Base-by-base conservation (phyloP, 2,113 vertebrate genomes). In the Mola mola region DNA sequence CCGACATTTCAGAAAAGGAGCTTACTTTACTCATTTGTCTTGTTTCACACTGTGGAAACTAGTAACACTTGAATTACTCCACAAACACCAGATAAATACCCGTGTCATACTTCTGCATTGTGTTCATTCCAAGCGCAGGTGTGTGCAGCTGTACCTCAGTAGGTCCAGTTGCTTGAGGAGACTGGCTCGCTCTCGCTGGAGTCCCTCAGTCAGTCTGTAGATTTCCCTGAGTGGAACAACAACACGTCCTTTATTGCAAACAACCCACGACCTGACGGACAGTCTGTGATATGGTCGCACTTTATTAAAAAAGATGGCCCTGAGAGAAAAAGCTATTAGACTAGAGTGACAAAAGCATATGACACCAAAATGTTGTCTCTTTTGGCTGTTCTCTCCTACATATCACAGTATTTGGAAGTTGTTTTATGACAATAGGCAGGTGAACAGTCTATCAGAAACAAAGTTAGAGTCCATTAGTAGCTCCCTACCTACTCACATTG, bases 101-200 rank as follows among this genome's bases (percentile, higher is more conserved):
- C 19, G 21, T n/a, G 8, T 9, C 15, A 16, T 5, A 5, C 53
- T 36, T 20, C 8, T 46, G 22, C 41, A 34, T 3, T 44, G 8
- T 2, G 1, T 11, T 64, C 34, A n/a, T 41, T 25, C n/a, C 8
- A 37, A 6, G 17, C 3, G 5, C 4, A 12, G 24, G 4, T 24
- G 24, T 49, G 19, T 8, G 8, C 37, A 46, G 42, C 31, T 48
- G 33, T 88, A 95, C 97, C 96, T 95, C 58, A 98, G 80, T 50
- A 97, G 92, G 56, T 96, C 95, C 72, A 99, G 75, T 62, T 98
- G 96, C 75, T 97, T 98, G 50, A 94, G 77, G 26, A 99, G 94
- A 52, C 93, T 90, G 0, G 92, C 83, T 64, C 95, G 90, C 73
- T 98, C 96, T 19, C 95, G 88, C 80, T 98, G 93, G 10, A 96